Conservation (phyloP, 2,888 invertebrate species). For the Drosophila birchii region DNA sequence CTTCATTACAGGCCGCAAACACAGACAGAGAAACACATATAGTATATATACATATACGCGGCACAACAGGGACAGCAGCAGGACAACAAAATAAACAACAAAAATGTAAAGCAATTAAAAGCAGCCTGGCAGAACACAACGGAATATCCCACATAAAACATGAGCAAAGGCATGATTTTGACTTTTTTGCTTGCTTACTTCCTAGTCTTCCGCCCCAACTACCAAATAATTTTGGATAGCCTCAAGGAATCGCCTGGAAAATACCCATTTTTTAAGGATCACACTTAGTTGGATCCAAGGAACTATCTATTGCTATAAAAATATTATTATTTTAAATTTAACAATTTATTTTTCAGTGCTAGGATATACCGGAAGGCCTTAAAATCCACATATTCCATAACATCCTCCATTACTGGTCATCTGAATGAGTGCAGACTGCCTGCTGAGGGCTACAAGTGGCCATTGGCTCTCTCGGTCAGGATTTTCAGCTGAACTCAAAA, state of each 20-base stretch:
- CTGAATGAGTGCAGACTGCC: conserved; percentile 51
- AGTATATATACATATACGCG: not conserved
- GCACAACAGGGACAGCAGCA: conserved; percentile 38
- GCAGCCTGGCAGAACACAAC: conserved; percentile 73
- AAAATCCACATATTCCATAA: not conserved
- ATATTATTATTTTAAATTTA: not conserved
- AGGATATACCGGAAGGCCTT: too few relatives aligned
- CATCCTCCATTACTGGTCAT: conserved; percentile 1
- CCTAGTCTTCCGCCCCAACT: conserved; percentile 21
- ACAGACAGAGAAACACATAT: conserved; percentile 30
- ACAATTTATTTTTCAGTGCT: too few relatives aligned
- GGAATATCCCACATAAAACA: conserved; percentile 77
- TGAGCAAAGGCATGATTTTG: conserved; percentile 75
- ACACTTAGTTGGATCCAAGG: not conserved
- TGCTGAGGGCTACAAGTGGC: conserved; percentile 78
- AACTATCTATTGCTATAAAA: not conserved
- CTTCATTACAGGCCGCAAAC: conserved; percentile 71
- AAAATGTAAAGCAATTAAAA: conserved; percentile 81
- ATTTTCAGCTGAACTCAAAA: conserved; percentile 26
- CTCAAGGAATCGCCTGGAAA: not conserved
- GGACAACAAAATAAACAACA: conserved; percentile 67
- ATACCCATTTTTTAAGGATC: not conserved
- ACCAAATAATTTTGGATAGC: not conserved
- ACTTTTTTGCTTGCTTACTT: conserved; percentile 56
- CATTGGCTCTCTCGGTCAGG: conserved; percentile 41